Percentiles rank a stretch among this genome's conserved stretches.
Conservation (phyloP, 2,113 vertebrate species). For the Lota lota region DNA sequence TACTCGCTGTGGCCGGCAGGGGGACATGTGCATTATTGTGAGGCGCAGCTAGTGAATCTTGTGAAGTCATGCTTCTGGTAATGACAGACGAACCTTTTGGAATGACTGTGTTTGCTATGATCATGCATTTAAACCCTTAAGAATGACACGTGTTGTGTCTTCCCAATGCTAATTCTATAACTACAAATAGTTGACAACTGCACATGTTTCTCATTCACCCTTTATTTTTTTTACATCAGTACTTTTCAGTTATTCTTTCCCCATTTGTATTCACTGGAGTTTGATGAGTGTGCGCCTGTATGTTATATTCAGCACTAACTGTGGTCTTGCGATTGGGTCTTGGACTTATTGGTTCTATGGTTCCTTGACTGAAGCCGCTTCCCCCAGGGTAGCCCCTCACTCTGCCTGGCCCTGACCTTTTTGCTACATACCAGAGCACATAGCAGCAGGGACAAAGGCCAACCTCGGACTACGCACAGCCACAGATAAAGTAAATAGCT, state of each 20-base stretch:
- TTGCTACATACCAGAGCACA: conserved; percentile 75
- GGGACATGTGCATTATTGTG: conserved; percentile 14
- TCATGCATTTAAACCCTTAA: no score
- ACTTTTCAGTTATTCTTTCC: not conserved
- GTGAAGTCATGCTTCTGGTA: conserved; percentile 50
- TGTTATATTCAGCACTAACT: not conserved
- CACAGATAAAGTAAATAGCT: conserved; percentile 11
- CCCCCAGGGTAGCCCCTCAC: conserved; percentile 65
- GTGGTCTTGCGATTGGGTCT: no score
- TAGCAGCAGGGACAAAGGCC: conserved; percentile 75
- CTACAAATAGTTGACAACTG: no score
- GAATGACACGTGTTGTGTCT: no score
- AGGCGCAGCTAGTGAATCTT: conserved; percentile 31
- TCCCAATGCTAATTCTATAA: no score
- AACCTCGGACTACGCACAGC: conserved; percentile 52
- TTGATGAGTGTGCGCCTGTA: no score
- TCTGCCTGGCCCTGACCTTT: conserved; percentile 69
- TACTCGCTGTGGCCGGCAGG: conserved; percentile 39
- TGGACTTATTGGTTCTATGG: conserved; percentile 40
- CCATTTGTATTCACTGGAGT: not conserved
- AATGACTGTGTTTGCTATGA: conserved; percentile 21
- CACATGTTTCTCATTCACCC: no score
- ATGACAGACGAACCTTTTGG: conserved; percentile 39
- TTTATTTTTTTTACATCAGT: not conserved
- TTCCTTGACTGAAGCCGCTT: conserved; percentile 36